Percentiles rank a stretch among this genome's conserved stretches.
phyloP scores from a whole-genome alignment of 1,140 invertebrate genomes.

The Wiebesia pumilae region DNA sequence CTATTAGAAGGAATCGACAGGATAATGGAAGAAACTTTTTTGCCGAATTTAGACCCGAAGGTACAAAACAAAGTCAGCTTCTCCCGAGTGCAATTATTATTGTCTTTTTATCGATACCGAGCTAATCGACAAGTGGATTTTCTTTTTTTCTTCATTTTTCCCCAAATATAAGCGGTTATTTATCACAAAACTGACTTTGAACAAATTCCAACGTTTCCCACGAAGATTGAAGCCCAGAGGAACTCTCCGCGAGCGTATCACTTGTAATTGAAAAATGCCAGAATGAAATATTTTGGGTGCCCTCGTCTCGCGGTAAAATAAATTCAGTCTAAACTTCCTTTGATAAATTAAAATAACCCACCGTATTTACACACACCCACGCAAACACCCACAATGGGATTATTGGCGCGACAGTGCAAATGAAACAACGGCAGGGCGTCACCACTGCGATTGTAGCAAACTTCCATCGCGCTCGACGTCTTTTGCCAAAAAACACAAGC shows the following conservation, averaged over 20 bases:
- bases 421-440: background rate
- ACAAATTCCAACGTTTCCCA: background rate
- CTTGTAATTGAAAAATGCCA: background rate
- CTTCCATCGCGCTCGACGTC: background rate
- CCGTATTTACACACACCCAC: too few relatives aligned
- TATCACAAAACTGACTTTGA: background rate
- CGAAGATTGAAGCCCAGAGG: background rate
- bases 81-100: background rate
- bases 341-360: background rate
- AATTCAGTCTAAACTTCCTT: background rate
- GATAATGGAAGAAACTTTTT: background rate
- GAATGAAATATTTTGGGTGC: background rate
- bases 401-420: background rate
- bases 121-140: constrained; percentile 1
- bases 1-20: background rate
- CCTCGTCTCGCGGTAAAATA: background rate
- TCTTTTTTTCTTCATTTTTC: constrained; percentile 10
- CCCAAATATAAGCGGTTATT: background rate
- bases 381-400: background rate
- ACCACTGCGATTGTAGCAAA: background rate
- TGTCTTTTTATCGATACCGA: constrained; percentile 8
- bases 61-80: background rate
- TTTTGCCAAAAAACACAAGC: background rate
- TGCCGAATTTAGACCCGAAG: background rate
- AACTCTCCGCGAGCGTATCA: background rate